Percentiles rank a stretch among this genome's conserved stretches.
These are phyloP conservation scores for Salvelinus fontinalis DNA, from an alignment of 2,113 vertebrate species.

Conservation along the genomic window DNA sequence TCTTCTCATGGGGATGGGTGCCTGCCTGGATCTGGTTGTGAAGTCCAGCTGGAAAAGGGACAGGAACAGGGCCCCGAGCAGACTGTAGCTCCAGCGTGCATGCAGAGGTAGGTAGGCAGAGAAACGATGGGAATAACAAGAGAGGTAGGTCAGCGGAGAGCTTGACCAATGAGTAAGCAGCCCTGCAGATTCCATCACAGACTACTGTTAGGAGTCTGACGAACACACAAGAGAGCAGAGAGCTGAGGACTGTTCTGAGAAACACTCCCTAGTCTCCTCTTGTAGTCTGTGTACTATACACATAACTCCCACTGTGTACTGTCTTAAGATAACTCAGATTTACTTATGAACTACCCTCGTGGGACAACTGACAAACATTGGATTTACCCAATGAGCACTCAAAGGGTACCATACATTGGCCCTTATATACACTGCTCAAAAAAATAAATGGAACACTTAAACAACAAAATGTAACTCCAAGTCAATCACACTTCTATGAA, in stretches of 20 bases:
- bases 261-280: background rate
- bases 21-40: background rate
- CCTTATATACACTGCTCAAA: background rate
- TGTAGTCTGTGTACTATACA: background rate
- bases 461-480: too few relatives aligned
- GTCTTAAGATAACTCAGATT: constrained; percentile 7
- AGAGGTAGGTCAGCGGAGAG: constrained; percentile 40
- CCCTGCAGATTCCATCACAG: constrained; percentile 34
- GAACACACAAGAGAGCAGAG: constrained; percentile 28
- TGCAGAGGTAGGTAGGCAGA: background rate
- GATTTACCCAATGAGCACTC: background rate
- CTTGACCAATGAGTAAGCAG: constrained; percentile 24
- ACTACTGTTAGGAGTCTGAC: constrained; percentile 24
- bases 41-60: background rate
- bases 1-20: background rate
- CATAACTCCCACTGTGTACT: background rate
- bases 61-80: background rate
- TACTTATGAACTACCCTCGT: background rate
- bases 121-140: constrained; percentile 45
- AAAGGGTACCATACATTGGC: background rate
- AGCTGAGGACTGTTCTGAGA: constrained; percentile 32
- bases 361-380: background rate
- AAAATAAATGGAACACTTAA: too few relatives aligned
- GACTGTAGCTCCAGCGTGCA: background rate
- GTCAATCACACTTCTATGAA: too few relatives aligned